Conservation (phyloP, 2,888 invertebrate species). For the Omphaloscelis lunosa region DNA sequence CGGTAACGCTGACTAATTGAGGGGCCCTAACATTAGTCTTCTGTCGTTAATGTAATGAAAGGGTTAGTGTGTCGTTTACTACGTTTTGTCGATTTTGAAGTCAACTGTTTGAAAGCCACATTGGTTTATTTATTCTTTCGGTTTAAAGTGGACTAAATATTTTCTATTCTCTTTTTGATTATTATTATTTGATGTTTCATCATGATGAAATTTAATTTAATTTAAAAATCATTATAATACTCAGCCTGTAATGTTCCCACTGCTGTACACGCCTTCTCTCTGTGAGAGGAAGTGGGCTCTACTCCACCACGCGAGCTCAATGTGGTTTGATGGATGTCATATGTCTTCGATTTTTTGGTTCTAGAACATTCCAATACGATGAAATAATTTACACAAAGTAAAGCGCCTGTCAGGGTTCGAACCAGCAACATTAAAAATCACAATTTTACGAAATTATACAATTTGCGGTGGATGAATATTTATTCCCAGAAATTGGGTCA, state of each 20-base stretch:
- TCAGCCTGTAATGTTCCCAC: too few relatives aligned
- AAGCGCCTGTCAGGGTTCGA: too few relatives aligned
- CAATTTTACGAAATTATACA: not conserved
- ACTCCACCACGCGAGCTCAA: too few relatives aligned
- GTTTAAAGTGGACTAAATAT: not conserved
- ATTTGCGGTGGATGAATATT: not conserved
- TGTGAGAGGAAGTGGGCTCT: too few relatives aligned
- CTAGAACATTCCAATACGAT: too few relatives aligned
- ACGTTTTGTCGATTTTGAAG: conserved; percentile 48
- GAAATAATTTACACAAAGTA: too few relatives aligned
- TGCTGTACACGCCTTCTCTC: too few relatives aligned
- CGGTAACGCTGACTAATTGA: conserved; percentile 65
- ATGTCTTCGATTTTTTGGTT: too few relatives aligned
- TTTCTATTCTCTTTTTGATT: not conserved
- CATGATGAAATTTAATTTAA: not conserved
- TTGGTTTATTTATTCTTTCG: conserved; percentile 3
- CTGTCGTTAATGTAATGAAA: conserved; percentile 63
- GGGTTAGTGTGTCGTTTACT: conserved; percentile 58
- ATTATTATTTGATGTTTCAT: not conserved
- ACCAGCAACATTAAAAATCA: too few relatives aligned
- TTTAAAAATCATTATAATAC: not conserved
- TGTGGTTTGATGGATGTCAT: too few relatives aligned
- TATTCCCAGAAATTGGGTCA: not conserved
- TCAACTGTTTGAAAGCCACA: conserved; percentile 25
- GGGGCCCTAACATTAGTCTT: conserved; percentile 57